These are phyloP conservation scores for Ochotona curzoniae DNA, from an alignment of 2,113 vertebrate genomes.

Conservation along the genomic window DNA sequence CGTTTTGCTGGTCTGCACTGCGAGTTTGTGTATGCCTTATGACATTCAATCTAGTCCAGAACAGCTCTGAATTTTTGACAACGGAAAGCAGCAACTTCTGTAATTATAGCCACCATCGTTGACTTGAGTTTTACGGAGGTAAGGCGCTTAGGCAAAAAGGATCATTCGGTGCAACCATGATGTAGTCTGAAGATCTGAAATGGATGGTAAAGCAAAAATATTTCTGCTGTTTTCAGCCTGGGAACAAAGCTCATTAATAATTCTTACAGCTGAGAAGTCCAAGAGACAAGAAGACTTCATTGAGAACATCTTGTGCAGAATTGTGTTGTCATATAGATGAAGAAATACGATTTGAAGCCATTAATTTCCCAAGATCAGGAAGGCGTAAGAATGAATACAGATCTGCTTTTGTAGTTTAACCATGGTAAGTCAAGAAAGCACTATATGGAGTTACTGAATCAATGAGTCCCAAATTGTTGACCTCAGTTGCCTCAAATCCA, in stretches of 20 bases:
- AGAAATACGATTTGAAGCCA: constrained; percentile 16
- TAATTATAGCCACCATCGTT: constrained; percentile 15
- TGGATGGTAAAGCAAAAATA: constrained; percentile 31
- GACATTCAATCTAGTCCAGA: background rate
- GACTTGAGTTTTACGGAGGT: background rate
- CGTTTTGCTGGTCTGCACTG: background rate
- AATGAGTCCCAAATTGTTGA: background rate
- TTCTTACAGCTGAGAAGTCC: background rate
- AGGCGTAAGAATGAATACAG: background rate
- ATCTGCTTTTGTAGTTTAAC: background rate
- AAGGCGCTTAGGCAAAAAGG: constrained; percentile 8
- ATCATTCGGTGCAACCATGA: background rate
- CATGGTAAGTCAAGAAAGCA: background rate
- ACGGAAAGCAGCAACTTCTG: background rate
- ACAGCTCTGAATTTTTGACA: background rate
- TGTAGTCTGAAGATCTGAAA: background rate
- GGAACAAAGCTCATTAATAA: constrained; percentile 12
- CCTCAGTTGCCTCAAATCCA: no score
- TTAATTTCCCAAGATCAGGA: background rate
- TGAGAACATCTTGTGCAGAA: background rate
- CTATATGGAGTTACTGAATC: background rate
- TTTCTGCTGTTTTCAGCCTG: constrained; percentile 4
- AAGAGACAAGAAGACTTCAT: background rate
- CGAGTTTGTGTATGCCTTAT: background rate
- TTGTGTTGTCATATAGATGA: background rate